A percentile compares a stretch with the other conserved stretches of the same genome.
These are phyloP conservation scores for Melipona beecheii DNA, from an alignment of 2,888 invertebrate genomes.

Conservation along the genomic window DNA sequence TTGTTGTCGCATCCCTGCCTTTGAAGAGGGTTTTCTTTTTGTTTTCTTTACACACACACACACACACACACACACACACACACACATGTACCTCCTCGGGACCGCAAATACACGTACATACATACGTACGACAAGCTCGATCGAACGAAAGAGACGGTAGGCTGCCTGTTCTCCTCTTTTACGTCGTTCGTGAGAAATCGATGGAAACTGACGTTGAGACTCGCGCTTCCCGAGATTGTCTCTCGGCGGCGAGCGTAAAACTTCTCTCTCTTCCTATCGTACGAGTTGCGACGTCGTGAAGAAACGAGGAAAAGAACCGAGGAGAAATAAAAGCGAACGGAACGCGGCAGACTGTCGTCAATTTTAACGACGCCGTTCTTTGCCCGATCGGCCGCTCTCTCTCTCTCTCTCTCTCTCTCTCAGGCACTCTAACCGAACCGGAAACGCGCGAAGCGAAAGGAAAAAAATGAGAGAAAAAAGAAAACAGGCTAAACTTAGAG, in stretches of 20 bases:
- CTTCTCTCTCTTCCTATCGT: neutral
- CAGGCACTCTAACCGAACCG: conserved; percentile 24
- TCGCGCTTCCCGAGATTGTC: neutral
- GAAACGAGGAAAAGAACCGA: neutral
- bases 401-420: neutral
- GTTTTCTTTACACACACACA: neutral
- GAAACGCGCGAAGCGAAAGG: conserved; percentile 10
- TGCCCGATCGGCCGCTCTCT: conserved; percentile 14
- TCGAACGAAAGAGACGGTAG: conserved; percentile 31
- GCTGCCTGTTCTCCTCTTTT: conserved; percentile 46
- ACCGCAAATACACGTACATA: neutral
- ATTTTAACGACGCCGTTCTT: conserved; percentile 39
- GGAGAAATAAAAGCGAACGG: conserved; percentile 34
- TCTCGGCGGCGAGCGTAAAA: neutral
- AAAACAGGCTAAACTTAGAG: conserved; percentile 16
- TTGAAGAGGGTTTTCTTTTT: conserved; percentile 43
- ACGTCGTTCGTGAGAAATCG: neutral
- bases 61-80: neutral
- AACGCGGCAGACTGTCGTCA: conserved; percentile 56
- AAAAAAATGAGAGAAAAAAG: conserved; percentile 30
- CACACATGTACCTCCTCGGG: neutral
- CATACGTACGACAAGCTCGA: conserved; percentile 43
- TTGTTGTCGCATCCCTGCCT: conserved; percentile 50
- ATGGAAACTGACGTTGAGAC: conserved; percentile 24
- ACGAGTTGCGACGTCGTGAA: conserved; percentile 23